Evolutionary conservation across 1,140 invertebrate species (phyloP), one percentile per base, ranked within the genome.

Genomic region (Andricus grossulariae): DNA sequence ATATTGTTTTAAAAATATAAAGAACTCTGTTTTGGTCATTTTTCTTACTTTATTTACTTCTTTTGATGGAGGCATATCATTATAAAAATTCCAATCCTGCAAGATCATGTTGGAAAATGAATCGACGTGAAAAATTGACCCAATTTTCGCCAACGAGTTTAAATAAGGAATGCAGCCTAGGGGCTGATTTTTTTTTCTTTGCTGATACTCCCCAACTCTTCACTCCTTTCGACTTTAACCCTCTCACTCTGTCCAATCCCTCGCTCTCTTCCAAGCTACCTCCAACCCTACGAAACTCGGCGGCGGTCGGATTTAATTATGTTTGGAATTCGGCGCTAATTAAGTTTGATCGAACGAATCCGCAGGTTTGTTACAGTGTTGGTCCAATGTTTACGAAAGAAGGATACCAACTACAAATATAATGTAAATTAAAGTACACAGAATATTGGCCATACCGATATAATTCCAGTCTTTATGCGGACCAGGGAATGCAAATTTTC

Each of bases 291-390:
- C 75, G 80, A 83, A 83, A 80, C 78, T 79, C 75, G 52, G 78
- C 80, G 80, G 85, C 76, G 88, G 83, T 88, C 80, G 87, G 85
- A 89, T 89, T 89, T 88, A 90, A 89, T 89, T 89, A 89, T 88
- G 83, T 88, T 87, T 87, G 88, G 88, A 90, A 90, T 90, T 88
- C 83, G 83, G 85, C 86, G 88, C 86, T 90, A 90, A 90, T 90
- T 89, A 88, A 90, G 88, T 89, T 89, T 88, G 88, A 90, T 90
- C 89, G 88, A 90, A 90, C 89, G 89, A 89, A 88, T 89, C 83
- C 86, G 86, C 84, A 84, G 86, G 86, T 88, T 88, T 88, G 88
- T 88, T 88, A 84, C 86, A 70, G 84, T 88, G 85, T 89, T 85
- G 86, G 85, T 83, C 83, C 84, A 85, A 88, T 88, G 83, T 85